These are phyloP conservation scores for Bombus consobrinus DNA, from an alignment of 1,140 invertebrate species.

Conservation along the genomic window DNA sequence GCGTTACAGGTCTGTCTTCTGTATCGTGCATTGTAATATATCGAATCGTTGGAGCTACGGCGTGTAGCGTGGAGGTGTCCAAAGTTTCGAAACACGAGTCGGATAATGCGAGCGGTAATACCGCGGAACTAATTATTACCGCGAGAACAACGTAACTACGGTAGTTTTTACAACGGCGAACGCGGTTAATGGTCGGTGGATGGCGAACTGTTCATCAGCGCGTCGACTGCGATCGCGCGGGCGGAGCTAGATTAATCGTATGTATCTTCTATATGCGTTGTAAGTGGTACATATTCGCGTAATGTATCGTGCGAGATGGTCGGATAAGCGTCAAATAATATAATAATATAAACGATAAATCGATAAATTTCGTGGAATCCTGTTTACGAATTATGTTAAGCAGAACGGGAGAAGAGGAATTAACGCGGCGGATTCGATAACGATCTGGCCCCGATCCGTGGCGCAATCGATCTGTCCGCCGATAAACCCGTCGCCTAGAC, in stretches of 20 bases:
- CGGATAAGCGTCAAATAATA: background rate
- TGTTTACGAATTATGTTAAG: constrained; percentile 31
- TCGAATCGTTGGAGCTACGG: background rate
- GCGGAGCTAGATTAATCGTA: constrained; percentile 10
- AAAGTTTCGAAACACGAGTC: background rate
- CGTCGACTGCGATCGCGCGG: background rate
- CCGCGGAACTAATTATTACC: constrained; percentile 7
- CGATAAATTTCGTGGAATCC: constrained; percentile 12
- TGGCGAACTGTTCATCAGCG: background rate
- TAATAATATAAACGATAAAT: too few species aligned
- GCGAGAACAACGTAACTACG: background rate
- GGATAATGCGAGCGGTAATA: constrained; percentile 9
- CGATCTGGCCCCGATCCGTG: constrained; percentile 15
- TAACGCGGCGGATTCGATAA: constrained; percentile 8
- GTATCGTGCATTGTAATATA: too few species aligned
- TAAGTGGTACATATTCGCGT: constrained; percentile 28
- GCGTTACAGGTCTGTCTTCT: too few species aligned
- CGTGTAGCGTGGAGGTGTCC: background rate
- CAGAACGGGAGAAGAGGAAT: constrained; percentile 18
- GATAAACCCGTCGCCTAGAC: constrained; percentile 32
- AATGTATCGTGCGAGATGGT: constrained; percentile 18
- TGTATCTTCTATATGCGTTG: constrained; percentile 13
- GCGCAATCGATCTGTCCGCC: constrained; percentile 24
- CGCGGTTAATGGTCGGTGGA: background rate
- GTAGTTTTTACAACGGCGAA: background rate